phyloP scores from a whole-genome alignment of 2,888 invertebrate species.

The Mythimna impura region DNA sequence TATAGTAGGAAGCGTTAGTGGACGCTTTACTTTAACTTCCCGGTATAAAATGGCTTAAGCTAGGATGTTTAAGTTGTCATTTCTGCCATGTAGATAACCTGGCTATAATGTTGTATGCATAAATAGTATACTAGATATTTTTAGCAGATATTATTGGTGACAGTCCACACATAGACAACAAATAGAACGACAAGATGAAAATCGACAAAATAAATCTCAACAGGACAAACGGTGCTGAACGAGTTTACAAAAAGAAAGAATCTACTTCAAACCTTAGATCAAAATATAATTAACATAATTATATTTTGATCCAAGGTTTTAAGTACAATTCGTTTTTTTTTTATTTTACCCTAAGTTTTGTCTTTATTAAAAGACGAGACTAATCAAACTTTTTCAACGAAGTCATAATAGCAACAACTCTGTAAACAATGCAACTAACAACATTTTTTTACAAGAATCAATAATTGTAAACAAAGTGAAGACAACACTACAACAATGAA shows the following conservation, averaged over 20 bases:
- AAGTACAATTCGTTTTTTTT: too few species aligned
- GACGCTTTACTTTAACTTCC: constrained; percentile 18
- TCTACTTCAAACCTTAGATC: background rate
- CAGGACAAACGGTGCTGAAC: too few species aligned
- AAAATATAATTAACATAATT: too few species aligned
- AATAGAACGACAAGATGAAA: too few species aligned
- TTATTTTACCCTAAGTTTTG: background rate
- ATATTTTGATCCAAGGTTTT: too few species aligned
- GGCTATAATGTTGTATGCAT: background rate
- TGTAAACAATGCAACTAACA: too few species aligned
- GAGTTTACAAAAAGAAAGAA: background rate
- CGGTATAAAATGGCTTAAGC: constrained; percentile 16
- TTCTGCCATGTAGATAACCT: background rate
- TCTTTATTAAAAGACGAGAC: background rate
- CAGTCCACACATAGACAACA: too few species aligned
- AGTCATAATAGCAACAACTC: background rate
- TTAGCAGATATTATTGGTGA: background rate
- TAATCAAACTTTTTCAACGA: background rate
- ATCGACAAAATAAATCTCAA: too few species aligned
- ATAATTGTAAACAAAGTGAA: background rate
- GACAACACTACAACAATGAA: too few species aligned
- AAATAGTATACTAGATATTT: background rate
- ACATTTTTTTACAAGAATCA: background rate
- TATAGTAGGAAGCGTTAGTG: constrained; percentile 8
- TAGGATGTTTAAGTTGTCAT: constrained; percentile 11